Base-by-base conservation (phyloP, 2,797 vertebrate genomes). In the Tarsius wallacei region DNA sequence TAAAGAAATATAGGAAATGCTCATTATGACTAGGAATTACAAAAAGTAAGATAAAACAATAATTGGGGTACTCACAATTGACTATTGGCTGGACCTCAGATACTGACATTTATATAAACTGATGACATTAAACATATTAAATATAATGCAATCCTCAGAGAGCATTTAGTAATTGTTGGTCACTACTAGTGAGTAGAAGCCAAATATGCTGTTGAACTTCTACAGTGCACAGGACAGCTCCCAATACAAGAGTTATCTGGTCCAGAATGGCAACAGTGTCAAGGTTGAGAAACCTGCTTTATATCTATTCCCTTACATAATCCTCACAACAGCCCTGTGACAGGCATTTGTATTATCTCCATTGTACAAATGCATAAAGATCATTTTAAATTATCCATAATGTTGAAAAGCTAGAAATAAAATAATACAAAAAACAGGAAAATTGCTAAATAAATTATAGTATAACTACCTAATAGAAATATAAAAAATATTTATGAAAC, bases 331-430 rank as follows among this genome's bases (percentile, higher is more conserved):
- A 71, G 73, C 9, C 5, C 42, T 28, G 13, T 42, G 42, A 42
- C 42, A 0, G 2, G 31, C 17, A 42, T 33, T 86, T 70, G 49
- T 51, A 47, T 77, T 64, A 24, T 9, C n/a, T 64, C 66, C 74
- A 78, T 80, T 26, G 51, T 51, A 80, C 28, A 78, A 28, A 87
- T 51, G 76, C 74, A 28, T 82, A 91, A 51, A 92, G 53, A 71
- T 26, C 42, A 76, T 5, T 93, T 82, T 91, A 9, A 51, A 13
- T 53, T 63, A 95, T 42, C n/a, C 47, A 63, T 61, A 94, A 92
- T 59, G 9, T 33, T 85, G n/a, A 92, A 93, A 93, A 70, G 47
- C 16, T 83, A 89, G 70, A 59, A 80, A 85, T 90, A 94, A 94
- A 73, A 42, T 57, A 73, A 90, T 84, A 73, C 59, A 51, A 1